A percentile compares a stretch with the other conserved stretches of the same genome.
phyloP scores from a whole-genome alignment of 2,113 vertebrate genomes.

The Misgurnus anguillicaudatus region DNA sequence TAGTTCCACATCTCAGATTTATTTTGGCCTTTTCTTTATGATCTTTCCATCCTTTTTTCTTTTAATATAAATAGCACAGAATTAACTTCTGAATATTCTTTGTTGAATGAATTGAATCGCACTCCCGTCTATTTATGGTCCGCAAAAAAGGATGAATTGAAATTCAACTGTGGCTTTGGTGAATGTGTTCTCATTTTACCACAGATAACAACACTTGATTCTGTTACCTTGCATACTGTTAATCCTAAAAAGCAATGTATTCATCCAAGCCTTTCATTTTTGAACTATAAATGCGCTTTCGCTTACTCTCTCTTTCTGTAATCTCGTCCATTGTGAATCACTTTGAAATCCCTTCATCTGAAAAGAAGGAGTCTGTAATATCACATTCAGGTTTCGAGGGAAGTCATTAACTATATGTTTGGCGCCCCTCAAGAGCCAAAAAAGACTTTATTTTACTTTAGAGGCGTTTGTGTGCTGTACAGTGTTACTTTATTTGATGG shows the following conservation, averaged over 20 bases:
- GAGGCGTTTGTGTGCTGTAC: conserved; percentile 42
- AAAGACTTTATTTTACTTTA: conserved; percentile 48
- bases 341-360: conserved; percentile 76
- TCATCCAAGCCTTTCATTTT: conserved; percentile 69
- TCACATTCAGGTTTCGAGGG: conserved; percentile 73
- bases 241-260: conserved; percentile 71
- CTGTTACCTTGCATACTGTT: conserved; percentile 74
- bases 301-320: conserved; percentile 59
- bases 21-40: conserved; percentile 24
- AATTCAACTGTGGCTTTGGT: conserved; percentile 65
- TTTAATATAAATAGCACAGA: conserved; percentile 73
- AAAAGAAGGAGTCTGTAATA: conserved; percentile 69
- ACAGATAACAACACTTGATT: conserved; percentile 77
- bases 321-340: conserved; percentile 74
- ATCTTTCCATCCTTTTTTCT: conserved; percentile 14
- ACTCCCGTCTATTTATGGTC: conserved; percentile 72
- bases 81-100: conserved; percentile 73
- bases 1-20: background rate
- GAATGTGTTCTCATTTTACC: conserved; percentile 65
- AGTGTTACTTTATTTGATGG: conserved; percentile 40
- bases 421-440: conserved; percentile 63
- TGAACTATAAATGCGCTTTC: conserved; percentile 76
- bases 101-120: conserved; percentile 69
- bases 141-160: conserved; percentile 70
- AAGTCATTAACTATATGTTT: conserved; percentile 77